A percentile compares a stretch with the other conserved stretches of the same genome.
phyloP scores from a whole-genome alignment of 2,797 vertebrate species.

The Phyllotis vaccarum region DNA sequence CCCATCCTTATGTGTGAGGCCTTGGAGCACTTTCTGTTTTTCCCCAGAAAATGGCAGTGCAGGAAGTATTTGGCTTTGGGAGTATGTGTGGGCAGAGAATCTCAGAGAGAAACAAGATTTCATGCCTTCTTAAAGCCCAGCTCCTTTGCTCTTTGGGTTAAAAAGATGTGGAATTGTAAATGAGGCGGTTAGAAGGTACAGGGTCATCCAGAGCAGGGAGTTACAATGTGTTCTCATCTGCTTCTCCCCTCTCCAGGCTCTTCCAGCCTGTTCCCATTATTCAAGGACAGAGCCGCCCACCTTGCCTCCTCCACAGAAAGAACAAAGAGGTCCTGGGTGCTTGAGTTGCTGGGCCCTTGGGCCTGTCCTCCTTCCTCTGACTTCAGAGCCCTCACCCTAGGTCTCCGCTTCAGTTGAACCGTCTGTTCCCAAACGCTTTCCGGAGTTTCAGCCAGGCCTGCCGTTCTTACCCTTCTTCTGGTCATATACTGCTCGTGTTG shows the following conservation, averaged over 20 bases:
- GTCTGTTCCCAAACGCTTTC: background rate
- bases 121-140: background rate
- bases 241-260: background rate
- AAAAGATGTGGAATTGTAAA: slow-evolving; percentile 16
- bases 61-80: background rate
- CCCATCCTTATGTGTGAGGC: too few relatives aligned
- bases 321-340: background rate
- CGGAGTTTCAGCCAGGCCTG: background rate
- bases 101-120: background rate
- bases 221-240: slow-evolving; percentile 50
- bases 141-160: slow-evolving; percentile 39
- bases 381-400: background rate
- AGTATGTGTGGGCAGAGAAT: background rate
- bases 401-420: background rate
- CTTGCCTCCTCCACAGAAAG: background rate
- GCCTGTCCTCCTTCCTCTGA: background rate
- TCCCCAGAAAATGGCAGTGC: background rate
- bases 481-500: background rate
- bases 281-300: slow-evolving; percentile 51
- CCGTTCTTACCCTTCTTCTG: background rate
- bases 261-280: slow-evolving; percentile 62
- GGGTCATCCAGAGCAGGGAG: background rate
- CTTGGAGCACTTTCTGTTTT: background rate
- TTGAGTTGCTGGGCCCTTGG: background rate
- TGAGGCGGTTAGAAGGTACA: background rate